These are phyloP conservation scores for Epinotia nisella DNA, from an alignment of 2,888 invertebrate genomes.

Conservation along the genomic window DNA sequence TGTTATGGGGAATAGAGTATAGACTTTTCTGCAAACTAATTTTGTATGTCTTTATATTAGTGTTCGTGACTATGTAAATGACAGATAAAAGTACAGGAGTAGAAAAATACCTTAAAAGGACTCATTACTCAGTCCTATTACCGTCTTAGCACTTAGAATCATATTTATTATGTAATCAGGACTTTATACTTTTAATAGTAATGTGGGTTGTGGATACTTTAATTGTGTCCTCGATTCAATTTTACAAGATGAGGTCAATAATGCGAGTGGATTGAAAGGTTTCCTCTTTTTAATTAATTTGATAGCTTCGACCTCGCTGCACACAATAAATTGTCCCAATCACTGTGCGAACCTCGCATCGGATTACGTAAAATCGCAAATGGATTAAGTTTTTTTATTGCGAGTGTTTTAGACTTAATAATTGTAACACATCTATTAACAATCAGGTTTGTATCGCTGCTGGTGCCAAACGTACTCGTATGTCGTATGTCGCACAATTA, in stretches of 20 bases:
- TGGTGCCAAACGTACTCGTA: slow-evolving; percentile 45
- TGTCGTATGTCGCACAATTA: slow-evolving; percentile 24
- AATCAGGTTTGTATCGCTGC: slow-evolving; percentile 60
- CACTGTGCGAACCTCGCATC: slow-evolving; percentile 72
- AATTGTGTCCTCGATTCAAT: not conserved
- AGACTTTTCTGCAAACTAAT: no score
- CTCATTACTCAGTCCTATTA: slow-evolving; percentile 14
- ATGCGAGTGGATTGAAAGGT: slow-evolving; percentile 27
- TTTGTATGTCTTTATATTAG: no score
- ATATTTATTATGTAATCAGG: slow-evolving; percentile 33
- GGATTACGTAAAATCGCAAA: slow-evolving; percentile 69
- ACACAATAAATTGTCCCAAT: slow-evolving; percentile 65
- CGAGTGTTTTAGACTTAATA: slow-evolving; percentile 65
- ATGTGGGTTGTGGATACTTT: slow-evolving; percentile 1
- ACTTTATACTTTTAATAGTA: slow-evolving; percentile 4
- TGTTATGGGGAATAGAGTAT: no score
- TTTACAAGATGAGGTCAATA: slow-evolving; percentile 19
- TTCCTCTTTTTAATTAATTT: slow-evolving; percentile 38
- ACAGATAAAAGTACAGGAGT: no score
- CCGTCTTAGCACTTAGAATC: slow-evolving; percentile 17
- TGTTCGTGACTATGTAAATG: no score
- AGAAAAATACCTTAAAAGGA: slow-evolving; percentile 32
- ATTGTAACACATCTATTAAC: slow-evolving; percentile 63
- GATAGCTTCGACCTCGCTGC: slow-evolving; percentile 62
- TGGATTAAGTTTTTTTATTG: slow-evolving; percentile 59